Base-by-base conservation (phyloP, 2,888 invertebrate species). In the Diarsia dahlii region DNA sequence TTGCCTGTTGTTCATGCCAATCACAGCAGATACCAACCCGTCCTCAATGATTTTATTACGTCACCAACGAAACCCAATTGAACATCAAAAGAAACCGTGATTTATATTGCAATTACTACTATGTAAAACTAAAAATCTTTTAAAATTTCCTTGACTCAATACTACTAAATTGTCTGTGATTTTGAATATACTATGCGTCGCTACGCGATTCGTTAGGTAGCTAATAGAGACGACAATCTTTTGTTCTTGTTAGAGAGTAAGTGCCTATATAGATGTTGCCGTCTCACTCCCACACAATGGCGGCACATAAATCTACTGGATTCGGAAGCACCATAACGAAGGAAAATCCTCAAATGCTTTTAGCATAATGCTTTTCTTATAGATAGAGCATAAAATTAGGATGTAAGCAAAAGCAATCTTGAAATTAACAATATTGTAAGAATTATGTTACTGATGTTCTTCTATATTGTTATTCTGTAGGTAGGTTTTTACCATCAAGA, bases 181-280 rank as follows among this genome's bases (percentile, higher is more conserved):
- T 89, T 88, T 72, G 34, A 88, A 58, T 93, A 80, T 93, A 92
- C 94, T 92, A 76, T 78, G 70, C 81, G 66, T 79, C 84, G 83
- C 84, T 87, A 80, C 87, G 90, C 90, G 92, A 91, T 93, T 91
- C 92, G 90, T 92, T 93, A 91, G 91, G 89, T 91, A 92, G 91
- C 93, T 94, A 94, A 94, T 94, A 94, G 92, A 93, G 92, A 93
- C 94, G 95, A 94, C 94, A 94, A 92, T 91, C 93, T 94, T 95
- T 95, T 93, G 93, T 95, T 94, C 94, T 93, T 93, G 93, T 93
- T 93, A 93, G 89, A 89, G 87, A 84, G 89, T 91, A 91, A 93
- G 93, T 92, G 92, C 90, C 89, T 89, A 88, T 87, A 88, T 91
- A 85, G 81, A 77, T 87, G 82, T 86, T 73, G 84, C 87, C 78